Evolutionary conservation across 2,797 vertebrate genomes (phyloP), one percentile per base, ranked within the genome.

Genomic region (Smutsia gigantea): DNA sequence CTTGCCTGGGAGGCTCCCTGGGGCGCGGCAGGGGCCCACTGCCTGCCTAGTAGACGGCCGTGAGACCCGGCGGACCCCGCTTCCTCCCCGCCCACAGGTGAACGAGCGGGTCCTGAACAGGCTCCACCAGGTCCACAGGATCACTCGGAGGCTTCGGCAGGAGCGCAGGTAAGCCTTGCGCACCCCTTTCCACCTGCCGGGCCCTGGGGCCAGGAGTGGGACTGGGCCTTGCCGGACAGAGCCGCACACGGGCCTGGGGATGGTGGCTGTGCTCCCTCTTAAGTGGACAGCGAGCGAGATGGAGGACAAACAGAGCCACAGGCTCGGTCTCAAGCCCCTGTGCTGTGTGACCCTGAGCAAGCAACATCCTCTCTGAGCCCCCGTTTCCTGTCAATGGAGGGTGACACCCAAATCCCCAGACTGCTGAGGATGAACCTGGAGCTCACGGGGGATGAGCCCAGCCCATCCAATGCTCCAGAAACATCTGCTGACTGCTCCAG

Each of bases 101-200:
- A 99, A 99, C 49, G 99, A 99, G 96, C 99, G 99, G 89, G 99
- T 99, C 87, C 97, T 99, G 29, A 99, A 99, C 96, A 99, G 99
- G 31, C 99, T 99, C 88, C 99, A 99, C 87, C 99, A 99, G 90
- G 99, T 99, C 8, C 99, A 99, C 95, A 99, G 99, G 98, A 98
- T 99, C 90, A 99, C 99, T 0, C 98, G 99, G 5, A 98, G 98
- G 11, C 93, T 99, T n/a, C 99, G 99, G 98, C 99, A 99, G 97
- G 99, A 99, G 96, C 98, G 99, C 88, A 98, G 99, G 99, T 99
- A 98, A 88, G 29, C 12, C 21, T 11, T 34, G 37, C 7, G 1
- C 1, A 5, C 37, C 57, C 39, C 34, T n/a, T 11, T 53, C 9
- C 0, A 0, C 31, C 31, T 25, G 17, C n/a, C n/a, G 17, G 11